Base-by-base conservation (phyloP, 2,888 invertebrate species). In the Oscheius onirici region DNA sequence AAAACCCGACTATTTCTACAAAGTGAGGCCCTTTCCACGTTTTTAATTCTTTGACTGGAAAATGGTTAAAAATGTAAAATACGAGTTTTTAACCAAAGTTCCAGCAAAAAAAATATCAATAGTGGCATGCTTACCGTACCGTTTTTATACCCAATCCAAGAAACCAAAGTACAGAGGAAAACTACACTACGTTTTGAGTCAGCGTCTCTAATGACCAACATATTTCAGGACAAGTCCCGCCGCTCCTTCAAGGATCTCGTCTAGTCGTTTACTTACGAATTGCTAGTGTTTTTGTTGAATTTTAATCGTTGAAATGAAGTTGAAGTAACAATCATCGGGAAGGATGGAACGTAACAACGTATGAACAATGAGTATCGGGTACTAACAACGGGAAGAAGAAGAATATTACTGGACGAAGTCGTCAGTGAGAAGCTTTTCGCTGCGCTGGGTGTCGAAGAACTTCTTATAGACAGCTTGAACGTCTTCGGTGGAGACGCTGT, bases 381-480 rank as follows among this genome's bases (percentile, higher is more conserved):
- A 11, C 40, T 34, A 54, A 41, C 24, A 28, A 51, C 22, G 34
- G 34, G 34, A 8, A 8, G 15, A 65, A 65, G 22, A 43, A 40
- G n/a, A 20, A 26, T 10, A 61, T 28, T 28, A 57, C 26, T 20
- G 13, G 40, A 17, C 40, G 24, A 41, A 60, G 34, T 55, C 52
- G n/a, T 28, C 28, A 20, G 41, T 52, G 11, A 84, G 71, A 51
- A 66, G 61, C 41, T 80, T 78, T 71, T 79, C 74, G 51, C 79
- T 79, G 68, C 97, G 91, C 71, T 92, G 92, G 89, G 97, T 95
- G 88, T 99, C 99, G 78, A 95, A 90, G 89, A 99, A 99, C 69
- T 99, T 88, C 0, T 93, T 93, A 88, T 97, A 99, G 0, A 96
- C 97, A 78, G 94, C 92, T 89, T 95, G 95, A 0, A 99, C 93